Evolutionary conservation across 2,113 vertebrate genomes (phyloP).

Genomic region (Colossoma macropomum): DNA sequence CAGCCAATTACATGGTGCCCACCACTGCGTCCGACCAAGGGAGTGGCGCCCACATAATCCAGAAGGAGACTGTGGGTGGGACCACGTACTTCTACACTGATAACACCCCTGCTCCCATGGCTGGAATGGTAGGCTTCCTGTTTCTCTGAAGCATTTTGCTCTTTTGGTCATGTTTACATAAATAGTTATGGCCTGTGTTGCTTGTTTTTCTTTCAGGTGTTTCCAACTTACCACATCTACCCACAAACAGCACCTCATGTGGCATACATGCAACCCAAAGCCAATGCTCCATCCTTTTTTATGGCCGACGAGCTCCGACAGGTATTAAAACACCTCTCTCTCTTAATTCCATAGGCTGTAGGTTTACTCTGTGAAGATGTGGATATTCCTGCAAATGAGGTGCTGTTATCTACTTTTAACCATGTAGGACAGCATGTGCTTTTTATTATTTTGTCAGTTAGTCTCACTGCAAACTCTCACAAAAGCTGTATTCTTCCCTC

Average conservation of each 20-base stretch:
- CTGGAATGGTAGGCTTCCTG: constrained; percentile 88
- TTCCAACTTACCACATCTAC: constrained; percentile 98
- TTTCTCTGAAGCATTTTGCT: neutral
- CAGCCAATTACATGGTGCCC: constrained; percentile 96
- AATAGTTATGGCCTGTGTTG: neutral
- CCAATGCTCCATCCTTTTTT: constrained; percentile 98
- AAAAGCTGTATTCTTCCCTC: no score
- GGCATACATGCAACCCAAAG: constrained; percentile 99
- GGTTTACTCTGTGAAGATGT: neutral
- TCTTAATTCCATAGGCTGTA: fast-evolving
- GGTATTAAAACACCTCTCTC: constrained; percentile 72
- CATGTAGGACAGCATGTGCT: no score
- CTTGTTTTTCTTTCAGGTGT: constrained; percentile 82
- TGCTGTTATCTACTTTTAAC: no score
- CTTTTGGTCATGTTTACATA: neutral
- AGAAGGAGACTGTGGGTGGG: constrained; percentile 98
- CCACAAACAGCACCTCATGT: constrained; percentile 96
- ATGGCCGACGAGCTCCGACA: constrained; percentile 98
- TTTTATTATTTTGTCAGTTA: no score
- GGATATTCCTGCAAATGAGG: no score
- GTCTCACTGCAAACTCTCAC: no score
- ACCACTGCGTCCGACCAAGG: constrained; percentile 89
- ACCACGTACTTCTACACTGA: constrained; percentile 99
- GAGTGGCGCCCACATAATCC: constrained; percentile 89
- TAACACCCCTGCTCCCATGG: constrained; percentile 90